Evolutionary conservation across 1,140 invertebrate genomes (phyloP).

Genomic region (Andricus grossulariae): DNA sequence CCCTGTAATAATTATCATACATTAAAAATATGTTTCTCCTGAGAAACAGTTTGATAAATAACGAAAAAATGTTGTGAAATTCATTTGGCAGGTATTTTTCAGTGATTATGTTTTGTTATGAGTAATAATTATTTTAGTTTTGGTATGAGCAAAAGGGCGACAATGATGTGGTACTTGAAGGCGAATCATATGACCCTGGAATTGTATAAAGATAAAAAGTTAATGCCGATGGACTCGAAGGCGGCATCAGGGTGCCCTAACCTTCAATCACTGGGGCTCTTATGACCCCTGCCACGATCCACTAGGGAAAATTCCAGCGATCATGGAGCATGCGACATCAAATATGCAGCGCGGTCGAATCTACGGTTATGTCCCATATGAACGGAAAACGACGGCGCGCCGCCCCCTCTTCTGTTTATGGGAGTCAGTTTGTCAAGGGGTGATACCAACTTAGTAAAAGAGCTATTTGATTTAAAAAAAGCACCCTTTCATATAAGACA

Average conservation of each 20-base stretch:
- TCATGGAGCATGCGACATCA: constrained; percentile 72
- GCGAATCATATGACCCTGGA: constrained; percentile 59
- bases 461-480: neutral
- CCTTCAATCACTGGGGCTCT: constrained; percentile 75
- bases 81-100: no score
- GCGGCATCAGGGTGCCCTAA: constrained; percentile 66
- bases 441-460: constrained; percentile 39
- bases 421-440: constrained; percentile 70
- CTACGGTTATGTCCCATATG: constrained; percentile 71
- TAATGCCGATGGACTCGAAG: constrained; percentile 64
- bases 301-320: constrained; percentile 73
- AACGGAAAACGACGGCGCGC: constrained; percentile 48
- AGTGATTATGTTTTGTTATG: constrained; percentile 36
- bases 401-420: constrained; percentile 59
- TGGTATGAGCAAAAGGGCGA: constrained; percentile 37
- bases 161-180: constrained; percentile 40
- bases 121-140: constrained; percentile 39
- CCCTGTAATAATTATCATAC: no score
- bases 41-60: no score
- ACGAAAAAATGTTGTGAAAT: no score
- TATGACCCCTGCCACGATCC: constrained; percentile 72
- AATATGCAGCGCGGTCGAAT: constrained; percentile 74
- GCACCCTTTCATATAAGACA: neutral
- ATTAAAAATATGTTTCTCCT: no score
- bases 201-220: constrained; percentile 76